Evolutionary conservation across 2,888 invertebrate species (phyloP).

Genomic region (Rhogogaster chlorosoma): DNA sequence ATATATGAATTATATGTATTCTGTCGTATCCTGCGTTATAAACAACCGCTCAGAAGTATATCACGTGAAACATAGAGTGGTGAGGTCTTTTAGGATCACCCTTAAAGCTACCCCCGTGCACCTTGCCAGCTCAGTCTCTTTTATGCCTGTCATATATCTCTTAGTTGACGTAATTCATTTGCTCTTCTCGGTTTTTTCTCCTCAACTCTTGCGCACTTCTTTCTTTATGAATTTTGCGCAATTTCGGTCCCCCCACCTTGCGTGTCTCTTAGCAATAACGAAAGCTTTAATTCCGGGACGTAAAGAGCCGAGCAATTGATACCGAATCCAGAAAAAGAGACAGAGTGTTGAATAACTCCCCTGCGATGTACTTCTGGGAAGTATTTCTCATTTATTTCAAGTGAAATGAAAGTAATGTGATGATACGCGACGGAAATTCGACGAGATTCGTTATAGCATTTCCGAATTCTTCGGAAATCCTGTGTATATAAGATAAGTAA

Average conservation of each 20-base stretch:
- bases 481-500: neutral
- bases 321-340: neutral
- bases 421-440: neutral
- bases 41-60: neutral
- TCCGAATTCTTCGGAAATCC: neutral
- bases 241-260: neutral
- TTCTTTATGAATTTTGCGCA: neutral
- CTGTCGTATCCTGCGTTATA: neutral
- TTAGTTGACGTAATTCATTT: slow-evolving; percentile 26
- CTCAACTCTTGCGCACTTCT: neutral
- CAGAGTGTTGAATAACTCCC: neutral
- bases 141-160: slow-evolving; percentile 21
- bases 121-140: slow-evolving; percentile 3
- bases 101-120: neutral
- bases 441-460: neutral
- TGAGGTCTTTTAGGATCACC: slow-evolving; percentile 8
- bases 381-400: slow-evolving; percentile 8
- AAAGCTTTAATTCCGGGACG: neutral
- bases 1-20: slow-evolving; percentile 8
- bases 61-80: neutral
- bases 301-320: neutral
- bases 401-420: neutral
- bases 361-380: neutral
- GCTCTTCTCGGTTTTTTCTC: neutral
- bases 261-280: neutral